These are phyloP conservation scores for Lagopus muta DNA, from an alignment of 2,113 vertebrate genomes.

Conservation along the genomic window DNA sequence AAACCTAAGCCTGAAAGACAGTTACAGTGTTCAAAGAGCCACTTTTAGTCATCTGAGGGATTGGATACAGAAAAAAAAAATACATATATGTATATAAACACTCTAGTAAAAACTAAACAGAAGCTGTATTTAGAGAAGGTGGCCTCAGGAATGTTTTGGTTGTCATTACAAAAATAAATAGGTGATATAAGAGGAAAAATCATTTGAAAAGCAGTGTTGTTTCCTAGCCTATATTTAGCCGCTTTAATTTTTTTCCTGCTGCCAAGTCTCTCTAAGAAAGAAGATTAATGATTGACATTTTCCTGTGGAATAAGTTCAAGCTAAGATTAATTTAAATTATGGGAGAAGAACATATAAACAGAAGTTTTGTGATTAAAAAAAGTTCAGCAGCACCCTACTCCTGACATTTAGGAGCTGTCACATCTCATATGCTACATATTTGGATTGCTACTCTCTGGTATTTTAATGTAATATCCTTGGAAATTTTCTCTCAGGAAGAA, in stretches of 20 bases:
- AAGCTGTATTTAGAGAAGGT: constrained; percentile 4
- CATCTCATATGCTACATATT: constrained; percentile 10
- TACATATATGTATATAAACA: background rate
- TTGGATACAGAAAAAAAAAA: background rate
- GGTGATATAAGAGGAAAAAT: constrained; percentile 27
- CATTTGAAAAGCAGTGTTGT: background rate
- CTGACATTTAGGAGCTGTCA: constrained; percentile 55
- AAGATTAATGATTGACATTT: constrained; percentile 54
- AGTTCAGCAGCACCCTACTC: background rate
- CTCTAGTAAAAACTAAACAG: constrained; percentile 1
- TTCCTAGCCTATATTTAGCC: constrained; percentile 39
- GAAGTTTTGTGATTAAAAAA: constrained; percentile 33
- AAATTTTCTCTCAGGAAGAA: background rate
- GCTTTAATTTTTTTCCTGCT: background rate
- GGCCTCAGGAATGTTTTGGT: constrained; percentile 29
- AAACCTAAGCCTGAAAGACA: constrained; percentile 11
- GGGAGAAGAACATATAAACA: constrained; percentile 29
- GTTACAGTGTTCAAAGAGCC: constrained; percentile 34
- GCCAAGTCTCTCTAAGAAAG: constrained; percentile 26
- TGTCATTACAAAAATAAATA: constrained; percentile 52
- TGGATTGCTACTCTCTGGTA: constrained; percentile 16
- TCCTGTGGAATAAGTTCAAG: constrained; percentile 2
- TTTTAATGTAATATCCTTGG: background rate
- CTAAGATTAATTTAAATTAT: constrained; percentile 51
- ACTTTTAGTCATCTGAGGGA: background rate